Evolutionary conservation across 2,888 invertebrate genomes (phyloP).

Genomic region (Cheiracanthium punctorium): DNA sequence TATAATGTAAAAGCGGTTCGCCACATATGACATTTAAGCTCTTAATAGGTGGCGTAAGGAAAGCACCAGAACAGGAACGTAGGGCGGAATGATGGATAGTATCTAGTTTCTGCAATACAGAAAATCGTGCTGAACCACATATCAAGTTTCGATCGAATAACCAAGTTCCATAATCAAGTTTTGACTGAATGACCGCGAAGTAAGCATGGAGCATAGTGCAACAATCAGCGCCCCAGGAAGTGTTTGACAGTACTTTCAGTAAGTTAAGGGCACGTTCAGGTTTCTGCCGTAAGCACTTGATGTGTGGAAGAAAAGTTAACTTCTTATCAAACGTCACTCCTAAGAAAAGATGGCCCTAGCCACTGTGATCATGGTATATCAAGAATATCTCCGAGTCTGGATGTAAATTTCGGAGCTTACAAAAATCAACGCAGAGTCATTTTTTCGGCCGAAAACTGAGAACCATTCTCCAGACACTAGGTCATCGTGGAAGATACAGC

Average conservation of each 20-base stretch:
- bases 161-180: background rate
- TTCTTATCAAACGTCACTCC: background rate
- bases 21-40: background rate
- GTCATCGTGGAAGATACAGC: background rate
- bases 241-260: background rate
- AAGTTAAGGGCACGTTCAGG: background rate
- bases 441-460: conserved; percentile 57
- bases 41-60: background rate
- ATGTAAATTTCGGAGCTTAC: background rate
- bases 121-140: background rate
- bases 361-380: too few relatives aligned
- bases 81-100: background rate
- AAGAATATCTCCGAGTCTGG: conserved; percentile 11
- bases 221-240: background rate
- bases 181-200: background rate
- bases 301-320: background rate
- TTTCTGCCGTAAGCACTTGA: background rate
- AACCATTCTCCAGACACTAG: background rate
- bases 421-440: background rate
- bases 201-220: background rate
- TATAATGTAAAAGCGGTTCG: too few relatives aligned
- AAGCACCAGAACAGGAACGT: background rate
- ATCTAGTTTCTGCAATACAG: background rate
- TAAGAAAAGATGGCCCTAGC: too few relatives aligned
- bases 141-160: too few relatives aligned